Evolutionary conservation across 2,888 invertebrate species (phyloP).

Genomic region (Acanthoscelides obtectus): DNA sequence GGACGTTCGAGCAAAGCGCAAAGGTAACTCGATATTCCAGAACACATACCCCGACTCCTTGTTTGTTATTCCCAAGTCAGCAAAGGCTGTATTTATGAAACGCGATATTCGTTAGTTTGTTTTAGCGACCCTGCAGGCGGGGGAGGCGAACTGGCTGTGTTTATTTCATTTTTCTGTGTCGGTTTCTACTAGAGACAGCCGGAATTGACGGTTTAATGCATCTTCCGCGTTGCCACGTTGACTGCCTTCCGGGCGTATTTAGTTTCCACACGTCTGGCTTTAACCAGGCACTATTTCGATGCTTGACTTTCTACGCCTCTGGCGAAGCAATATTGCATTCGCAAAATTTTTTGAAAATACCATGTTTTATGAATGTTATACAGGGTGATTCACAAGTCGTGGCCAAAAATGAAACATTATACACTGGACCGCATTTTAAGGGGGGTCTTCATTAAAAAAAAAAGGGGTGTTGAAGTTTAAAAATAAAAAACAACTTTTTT

Average conservation of each 20-base stretch:
- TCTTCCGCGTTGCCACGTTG: not conserved
- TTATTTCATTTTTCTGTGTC: not conserved
- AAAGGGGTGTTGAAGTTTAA: too few species aligned
- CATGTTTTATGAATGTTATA: too few species aligned
- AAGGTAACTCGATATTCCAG: slow-evolving; percentile 12
- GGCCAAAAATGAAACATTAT: too few species aligned
- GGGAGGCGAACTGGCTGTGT: not conserved
- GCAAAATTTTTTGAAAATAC: too few species aligned
- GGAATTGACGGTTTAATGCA: not conserved
- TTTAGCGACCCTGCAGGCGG: not conserved
- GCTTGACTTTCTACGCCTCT: too few species aligned
- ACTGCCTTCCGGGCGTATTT: not conserved
- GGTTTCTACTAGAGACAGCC: not conserved
- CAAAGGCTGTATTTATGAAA: slow-evolving; percentile 32
- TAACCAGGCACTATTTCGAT: not conserved
- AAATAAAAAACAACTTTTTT: too few species aligned
- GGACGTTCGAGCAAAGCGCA: not conserved
- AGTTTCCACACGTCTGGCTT: not conserved
- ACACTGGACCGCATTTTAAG: too few species aligned
- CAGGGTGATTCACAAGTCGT: too few species aligned
- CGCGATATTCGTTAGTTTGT: slow-evolving; percentile 28
- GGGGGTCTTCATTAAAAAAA: too few species aligned
- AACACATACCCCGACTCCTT: slow-evolving; percentile 26
- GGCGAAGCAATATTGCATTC: too few species aligned
- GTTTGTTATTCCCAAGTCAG: slow-evolving; percentile 35